These are phyloP conservation scores for Dasyprocta punctata DNA, from an alignment of 2,113 vertebrate genomes.

Conservation along the genomic window DNA sequence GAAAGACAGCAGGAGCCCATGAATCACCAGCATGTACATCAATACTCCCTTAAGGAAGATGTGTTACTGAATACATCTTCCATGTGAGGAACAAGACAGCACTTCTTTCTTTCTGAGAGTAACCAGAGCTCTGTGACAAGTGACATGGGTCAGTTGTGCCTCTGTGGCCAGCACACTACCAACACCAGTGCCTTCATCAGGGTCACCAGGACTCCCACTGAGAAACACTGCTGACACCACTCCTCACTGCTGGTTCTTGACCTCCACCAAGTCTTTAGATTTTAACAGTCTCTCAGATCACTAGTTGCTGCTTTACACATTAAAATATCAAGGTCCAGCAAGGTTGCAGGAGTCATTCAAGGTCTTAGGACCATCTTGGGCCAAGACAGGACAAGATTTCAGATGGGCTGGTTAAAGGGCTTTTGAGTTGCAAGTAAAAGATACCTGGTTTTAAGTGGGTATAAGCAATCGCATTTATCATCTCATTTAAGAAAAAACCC, in stretches of 20 bases:
- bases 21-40: slow-evolving; percentile 83
- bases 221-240: slow-evolving; percentile 59
- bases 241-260: slow-evolving; percentile 47
- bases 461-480: background rate
- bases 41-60: slow-evolving; percentile 82
- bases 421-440: slow-evolving; percentile 17
- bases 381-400: background rate
- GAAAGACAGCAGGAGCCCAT: slow-evolving; percentile 79
- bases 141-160: slow-evolving; percentile 74
- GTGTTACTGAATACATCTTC: slow-evolving; percentile 72
- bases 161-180: slow-evolving; percentile 60
- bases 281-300: background rate
- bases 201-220: slow-evolving; percentile 66
- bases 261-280: background rate
- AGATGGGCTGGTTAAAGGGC: background rate
- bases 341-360: background rate
- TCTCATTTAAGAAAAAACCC: background rate
- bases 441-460: background rate
- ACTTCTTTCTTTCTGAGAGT: slow-evolving; percentile 67
- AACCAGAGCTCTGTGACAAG: slow-evolving; percentile 62
- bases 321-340: background rate
- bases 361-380: background rate
- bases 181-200: too few relatives aligned
- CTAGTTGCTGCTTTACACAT: background rate
- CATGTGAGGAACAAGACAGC: slow-evolving; percentile 52